Percentiles rank a stretch among this genome's conserved stretches.
Conservation (phyloP, 2,797 vertebrate genomes). For the Scolopax bukidnonensis region DNA sequence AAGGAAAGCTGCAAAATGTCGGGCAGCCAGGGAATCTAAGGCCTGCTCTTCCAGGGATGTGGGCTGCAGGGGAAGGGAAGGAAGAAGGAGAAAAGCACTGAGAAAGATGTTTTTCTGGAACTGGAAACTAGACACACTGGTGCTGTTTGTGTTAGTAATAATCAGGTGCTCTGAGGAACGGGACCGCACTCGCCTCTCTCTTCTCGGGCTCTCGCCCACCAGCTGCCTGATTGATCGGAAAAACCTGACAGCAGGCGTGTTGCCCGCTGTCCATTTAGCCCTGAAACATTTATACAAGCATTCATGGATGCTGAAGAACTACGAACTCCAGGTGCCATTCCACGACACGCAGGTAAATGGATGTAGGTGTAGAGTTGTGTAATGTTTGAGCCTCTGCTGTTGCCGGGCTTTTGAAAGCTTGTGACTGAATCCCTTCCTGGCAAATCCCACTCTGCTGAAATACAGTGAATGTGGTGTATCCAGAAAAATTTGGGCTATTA, state of each 20-base stretch:
- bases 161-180: conserved; percentile 47
- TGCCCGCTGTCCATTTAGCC: conserved; percentile 70
- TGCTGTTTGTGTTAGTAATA: conserved; percentile 57
- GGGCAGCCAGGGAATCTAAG: conserved; percentile 28
- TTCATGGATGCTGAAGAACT: conserved; percentile 68
- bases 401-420: neutral
- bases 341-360: conserved; percentile 72
- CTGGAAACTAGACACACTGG: conserved; percentile 38
- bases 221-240: conserved; percentile 50
- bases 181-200: conserved; percentile 50
- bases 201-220: conserved; percentile 68
- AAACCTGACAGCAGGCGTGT: conserved; percentile 62
- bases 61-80: conserved; percentile 58
- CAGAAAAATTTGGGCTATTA: neutral
- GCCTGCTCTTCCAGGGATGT: conserved; percentile 56
- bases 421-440: neutral
- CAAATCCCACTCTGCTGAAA: neutral
- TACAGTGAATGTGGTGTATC: neutral
- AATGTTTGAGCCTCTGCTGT: neutral
- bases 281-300: conserved; percentile 69
- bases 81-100: conserved; percentile 24
- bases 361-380: neutral
- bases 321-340: conserved; percentile 70
- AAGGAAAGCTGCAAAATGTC: conserved; percentile 53
- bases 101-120: conserved; percentile 71